Evolutionary conservation across 2,888 invertebrate species (phyloP).

Genomic region (Pimpla rufipes): DNA sequence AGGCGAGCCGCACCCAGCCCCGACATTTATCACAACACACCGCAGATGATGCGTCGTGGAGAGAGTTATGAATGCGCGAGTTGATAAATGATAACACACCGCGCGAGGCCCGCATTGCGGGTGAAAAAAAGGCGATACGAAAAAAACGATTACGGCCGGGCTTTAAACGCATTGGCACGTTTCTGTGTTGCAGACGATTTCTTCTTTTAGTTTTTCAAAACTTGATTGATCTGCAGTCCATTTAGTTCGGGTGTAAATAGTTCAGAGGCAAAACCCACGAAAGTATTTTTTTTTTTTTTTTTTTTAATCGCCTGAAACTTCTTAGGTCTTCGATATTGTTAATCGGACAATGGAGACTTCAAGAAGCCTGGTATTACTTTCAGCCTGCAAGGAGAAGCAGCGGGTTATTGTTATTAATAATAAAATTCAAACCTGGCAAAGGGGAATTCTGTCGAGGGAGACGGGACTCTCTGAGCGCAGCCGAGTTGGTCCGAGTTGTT

Average conservation of each 20-base stretch:
- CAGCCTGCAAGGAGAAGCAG: too few species aligned
- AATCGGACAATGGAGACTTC: too few species aligned
- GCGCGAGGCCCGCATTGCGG: conserved; percentile 32
- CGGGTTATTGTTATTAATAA: too few species aligned
- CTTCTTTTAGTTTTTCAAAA: too few species aligned
- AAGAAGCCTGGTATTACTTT: background rate
- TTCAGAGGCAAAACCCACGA: background rate
- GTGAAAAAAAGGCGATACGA: conserved; percentile 40
- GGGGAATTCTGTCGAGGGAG: too few species aligned
- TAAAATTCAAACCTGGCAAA: too few species aligned
- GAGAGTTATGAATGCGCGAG: conserved; percentile 64
- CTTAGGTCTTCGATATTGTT: too few species aligned
- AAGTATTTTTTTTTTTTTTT: too few species aligned
- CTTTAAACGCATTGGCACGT: conserved; percentile 14
- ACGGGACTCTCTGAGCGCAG: too few species aligned
- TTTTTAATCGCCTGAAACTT: too few species aligned
- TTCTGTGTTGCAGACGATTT: background rate
- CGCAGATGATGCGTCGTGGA: conserved; percentile 65
- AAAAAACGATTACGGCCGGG: conserved; percentile 2
- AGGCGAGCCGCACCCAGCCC: conserved; percentile 39
- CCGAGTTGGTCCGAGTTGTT: background rate
- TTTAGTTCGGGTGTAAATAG: conserved; percentile 15
- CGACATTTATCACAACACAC: conserved; percentile 60
- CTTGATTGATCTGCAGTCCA: conserved; percentile 49
- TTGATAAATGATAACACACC: conserved; percentile 64